phyloP scores from a whole-genome alignment of 2,797 vertebrate species.

The Helicolenus hilgendorfi region DNA sequence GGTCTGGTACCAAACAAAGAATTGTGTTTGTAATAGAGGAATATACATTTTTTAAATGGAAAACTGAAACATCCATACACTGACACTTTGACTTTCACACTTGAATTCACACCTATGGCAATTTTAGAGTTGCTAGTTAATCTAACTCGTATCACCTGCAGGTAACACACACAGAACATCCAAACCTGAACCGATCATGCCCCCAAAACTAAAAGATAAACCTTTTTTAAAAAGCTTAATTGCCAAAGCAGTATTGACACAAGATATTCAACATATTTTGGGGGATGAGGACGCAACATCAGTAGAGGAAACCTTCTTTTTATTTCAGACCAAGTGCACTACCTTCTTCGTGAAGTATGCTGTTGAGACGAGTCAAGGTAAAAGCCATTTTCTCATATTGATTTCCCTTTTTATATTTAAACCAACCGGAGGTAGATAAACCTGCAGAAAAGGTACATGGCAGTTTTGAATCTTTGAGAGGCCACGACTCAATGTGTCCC shows the following conservation, averaged over 20 bases:
- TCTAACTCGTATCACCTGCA: background rate
- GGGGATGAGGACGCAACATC: background rate
- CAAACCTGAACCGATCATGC: background rate
- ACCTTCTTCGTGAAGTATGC: background rate
- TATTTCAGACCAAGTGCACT: background rate
- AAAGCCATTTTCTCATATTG: slow-evolving; percentile 11
- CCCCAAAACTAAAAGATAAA: background rate
- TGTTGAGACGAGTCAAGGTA: background rate
- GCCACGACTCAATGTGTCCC: background rate
- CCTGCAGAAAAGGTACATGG: background rate
- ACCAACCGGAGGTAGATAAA: background rate
- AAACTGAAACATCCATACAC: background rate
- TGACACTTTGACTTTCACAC: background rate
- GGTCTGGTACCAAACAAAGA: background rate
- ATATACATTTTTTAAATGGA: background rate
- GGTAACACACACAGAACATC: background rate
- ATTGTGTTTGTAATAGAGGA: background rate
- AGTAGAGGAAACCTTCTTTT: background rate
- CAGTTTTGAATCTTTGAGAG: background rate
- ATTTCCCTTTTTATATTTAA: background rate
- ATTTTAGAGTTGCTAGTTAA: background rate
- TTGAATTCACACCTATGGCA: background rate
- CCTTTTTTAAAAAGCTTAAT: background rate
- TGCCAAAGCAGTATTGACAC: background rate
- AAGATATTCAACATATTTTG: background rate